Evolutionary conservation across 2,797 vertebrate genomes (phyloP).

Genomic region (Limosa lapponica): DNA sequence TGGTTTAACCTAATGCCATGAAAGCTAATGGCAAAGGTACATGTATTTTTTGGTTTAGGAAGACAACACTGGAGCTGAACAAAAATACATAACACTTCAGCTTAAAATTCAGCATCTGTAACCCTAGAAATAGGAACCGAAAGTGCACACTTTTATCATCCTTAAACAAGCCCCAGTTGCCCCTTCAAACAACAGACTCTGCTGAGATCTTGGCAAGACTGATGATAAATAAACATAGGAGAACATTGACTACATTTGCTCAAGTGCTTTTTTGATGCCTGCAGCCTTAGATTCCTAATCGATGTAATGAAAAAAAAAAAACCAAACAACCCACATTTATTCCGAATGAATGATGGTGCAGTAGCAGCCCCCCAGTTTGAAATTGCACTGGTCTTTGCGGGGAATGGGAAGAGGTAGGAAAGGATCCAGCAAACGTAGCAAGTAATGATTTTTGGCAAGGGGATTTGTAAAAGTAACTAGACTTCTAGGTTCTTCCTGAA

Average conservation of each 20-base stretch:
- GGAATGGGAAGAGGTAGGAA: slow-evolving; percentile 16
- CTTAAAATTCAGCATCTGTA: neutral
- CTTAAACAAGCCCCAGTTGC: neutral
- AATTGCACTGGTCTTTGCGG: slow-evolving; percentile 16
- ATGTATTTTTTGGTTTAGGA: neutral
- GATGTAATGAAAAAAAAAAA: neutral
- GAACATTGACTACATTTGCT: slow-evolving; percentile 2
- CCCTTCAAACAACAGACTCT: neutral
- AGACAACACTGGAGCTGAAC: neutral
- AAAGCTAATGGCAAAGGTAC: neutral
- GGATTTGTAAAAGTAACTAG: slow-evolving; percentile 27
- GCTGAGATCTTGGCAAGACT: neutral
- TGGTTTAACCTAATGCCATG: neutral
- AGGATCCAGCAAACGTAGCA: neutral
- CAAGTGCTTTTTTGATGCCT: slow-evolving; percentile 57
- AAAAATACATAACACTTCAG: neutral
- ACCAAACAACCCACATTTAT: neutral
- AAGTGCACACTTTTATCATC: neutral
- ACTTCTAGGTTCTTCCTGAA: slow-evolving; percentile 59
- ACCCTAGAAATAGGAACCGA: neutral
- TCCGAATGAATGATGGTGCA: neutral
- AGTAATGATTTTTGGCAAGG: neutral
- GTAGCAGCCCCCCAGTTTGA: neutral
- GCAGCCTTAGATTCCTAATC: slow-evolving; percentile 48
- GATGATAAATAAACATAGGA: neutral